Evolutionary conservation across 2,113 vertebrate genomes (phyloP).

Genomic region (Plecotus auritus): DNA sequence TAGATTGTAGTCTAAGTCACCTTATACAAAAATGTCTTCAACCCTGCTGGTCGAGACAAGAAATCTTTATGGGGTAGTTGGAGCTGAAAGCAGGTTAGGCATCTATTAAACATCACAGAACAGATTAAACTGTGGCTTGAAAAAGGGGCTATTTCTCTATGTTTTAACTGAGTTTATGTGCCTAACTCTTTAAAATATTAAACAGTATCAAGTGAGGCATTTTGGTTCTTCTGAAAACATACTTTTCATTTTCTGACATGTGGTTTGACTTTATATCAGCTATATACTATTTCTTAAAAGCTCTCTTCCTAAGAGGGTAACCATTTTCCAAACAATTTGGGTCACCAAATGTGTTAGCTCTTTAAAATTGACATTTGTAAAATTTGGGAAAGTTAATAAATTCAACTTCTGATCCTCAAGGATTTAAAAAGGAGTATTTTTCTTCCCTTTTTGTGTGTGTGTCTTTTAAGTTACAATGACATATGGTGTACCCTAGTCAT

Average conservation of each 20-base stretch:
- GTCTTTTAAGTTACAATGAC: conserved; percentile 28
- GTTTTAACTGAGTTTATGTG: conserved; percentile 52
- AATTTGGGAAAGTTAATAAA: conserved; percentile 40
- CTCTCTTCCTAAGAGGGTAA: neutral
- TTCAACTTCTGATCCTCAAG: conserved; percentile 14
- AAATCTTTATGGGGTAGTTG: conserved; percentile 73
- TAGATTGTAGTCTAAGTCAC: conserved; percentile 71
- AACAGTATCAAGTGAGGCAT: conserved; percentile 31
- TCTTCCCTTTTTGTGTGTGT: neutral
- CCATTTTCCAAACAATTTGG: neutral
- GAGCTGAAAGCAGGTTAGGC: conserved; percentile 72
- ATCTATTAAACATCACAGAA: conserved; percentile 69
- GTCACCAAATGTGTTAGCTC: neutral
- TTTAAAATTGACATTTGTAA: conserved; percentile 35
- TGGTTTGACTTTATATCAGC: neutral
- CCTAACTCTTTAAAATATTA: conserved; percentile 23
- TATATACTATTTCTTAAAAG: neutral
- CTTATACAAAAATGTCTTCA: conserved; percentile 71
- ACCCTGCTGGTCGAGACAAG: conserved; percentile 68
- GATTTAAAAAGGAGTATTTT: conserved; percentile 28
- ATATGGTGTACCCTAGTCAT: neutral
- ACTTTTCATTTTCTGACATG: neutral
- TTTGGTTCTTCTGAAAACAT: conserved; percentile 54
- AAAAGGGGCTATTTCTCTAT: conserved; percentile 40
- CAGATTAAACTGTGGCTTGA: conserved; percentile 63